Evolutionary conservation across 2,113 vertebrate genomes (phyloP).

Genomic region (Chiloscyllium plagiosum): DNA sequence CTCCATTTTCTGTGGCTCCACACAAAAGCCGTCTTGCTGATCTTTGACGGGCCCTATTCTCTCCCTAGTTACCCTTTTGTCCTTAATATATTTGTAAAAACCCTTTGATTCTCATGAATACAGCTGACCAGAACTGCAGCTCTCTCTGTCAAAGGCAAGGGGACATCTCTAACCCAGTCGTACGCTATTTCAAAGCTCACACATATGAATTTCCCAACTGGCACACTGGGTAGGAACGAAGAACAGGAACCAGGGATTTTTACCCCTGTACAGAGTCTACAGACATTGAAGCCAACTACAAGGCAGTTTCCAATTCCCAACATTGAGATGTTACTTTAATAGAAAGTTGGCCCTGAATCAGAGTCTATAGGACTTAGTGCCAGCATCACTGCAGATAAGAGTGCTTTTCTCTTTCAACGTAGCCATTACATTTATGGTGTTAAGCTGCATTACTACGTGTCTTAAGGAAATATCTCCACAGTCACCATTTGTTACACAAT

Average conservation of each 20-base stretch:
- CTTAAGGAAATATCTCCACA: background rate
- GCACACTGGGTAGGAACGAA: background rate
- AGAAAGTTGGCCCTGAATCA: background rate
- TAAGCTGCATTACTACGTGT: background rate
- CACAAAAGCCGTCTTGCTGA: no score
- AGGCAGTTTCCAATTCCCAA: background rate
- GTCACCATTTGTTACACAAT: background rate
- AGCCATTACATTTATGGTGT: background rate
- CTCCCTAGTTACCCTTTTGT: no score
- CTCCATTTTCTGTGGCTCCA: no score
- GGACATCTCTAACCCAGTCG: background rate
- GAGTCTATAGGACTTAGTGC: background rate
- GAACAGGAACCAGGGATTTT: background rate
- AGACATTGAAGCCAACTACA: background rate
- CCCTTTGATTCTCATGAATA: no score
- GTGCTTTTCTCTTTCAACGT: background rate
- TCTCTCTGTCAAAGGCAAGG: background rate
- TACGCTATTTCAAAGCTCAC: background rate
- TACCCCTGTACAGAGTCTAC: background rate
- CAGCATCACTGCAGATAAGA: background rate
- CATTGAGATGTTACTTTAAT: background rate
- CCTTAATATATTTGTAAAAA: no score
- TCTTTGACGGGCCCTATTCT: no score
- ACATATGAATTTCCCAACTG: background rate
- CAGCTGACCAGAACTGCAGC: background rate